Conservation (phyloP, 2,888 invertebrate genomes). For the Dryomyza anilis region DNA sequence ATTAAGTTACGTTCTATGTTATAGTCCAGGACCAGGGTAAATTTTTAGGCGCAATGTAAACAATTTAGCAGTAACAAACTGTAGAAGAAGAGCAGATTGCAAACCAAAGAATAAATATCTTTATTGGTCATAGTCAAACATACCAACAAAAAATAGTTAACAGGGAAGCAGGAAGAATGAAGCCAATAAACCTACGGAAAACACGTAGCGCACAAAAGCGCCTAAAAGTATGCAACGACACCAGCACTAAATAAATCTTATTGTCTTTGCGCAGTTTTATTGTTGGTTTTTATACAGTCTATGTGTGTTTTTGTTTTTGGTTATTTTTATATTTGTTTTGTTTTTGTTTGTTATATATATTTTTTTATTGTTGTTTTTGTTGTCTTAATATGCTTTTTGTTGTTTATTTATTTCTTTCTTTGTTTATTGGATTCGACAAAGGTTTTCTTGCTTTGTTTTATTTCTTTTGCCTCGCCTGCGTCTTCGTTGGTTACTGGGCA, state of each 20-base stretch:
- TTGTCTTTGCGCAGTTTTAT: slow-evolving; percentile 5
- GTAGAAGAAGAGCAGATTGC: no score
- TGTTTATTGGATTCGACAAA: neutral
- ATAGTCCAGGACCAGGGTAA: no score
- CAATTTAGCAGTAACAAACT: neutral
- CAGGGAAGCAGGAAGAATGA: neutral
- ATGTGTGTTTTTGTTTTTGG: no score
- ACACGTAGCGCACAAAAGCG: neutral
- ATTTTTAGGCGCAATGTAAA: neutral
- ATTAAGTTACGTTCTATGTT: no score
- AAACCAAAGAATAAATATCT: no score
- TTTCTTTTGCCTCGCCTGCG: neutral
- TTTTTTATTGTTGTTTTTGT: neutral
- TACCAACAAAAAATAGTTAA: slow-evolving; percentile 7
- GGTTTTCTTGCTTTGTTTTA: neutral
- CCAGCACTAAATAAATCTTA: slow-evolving; percentile 24
- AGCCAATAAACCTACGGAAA: neutral
- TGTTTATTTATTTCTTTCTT: neutral
- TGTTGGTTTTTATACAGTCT: no score
- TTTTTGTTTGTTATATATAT: neutral
- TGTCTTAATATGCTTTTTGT: neutral
- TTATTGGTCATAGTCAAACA: slow-evolving; percentile 3
- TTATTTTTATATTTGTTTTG: neutral
- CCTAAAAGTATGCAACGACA: slow-evolving; percentile 24
- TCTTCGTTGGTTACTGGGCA: neutral